Evolutionary conservation across 2,113 vertebrate genomes (phyloP).

Genomic region (Ptilonorhynchus violaceus): DNA sequence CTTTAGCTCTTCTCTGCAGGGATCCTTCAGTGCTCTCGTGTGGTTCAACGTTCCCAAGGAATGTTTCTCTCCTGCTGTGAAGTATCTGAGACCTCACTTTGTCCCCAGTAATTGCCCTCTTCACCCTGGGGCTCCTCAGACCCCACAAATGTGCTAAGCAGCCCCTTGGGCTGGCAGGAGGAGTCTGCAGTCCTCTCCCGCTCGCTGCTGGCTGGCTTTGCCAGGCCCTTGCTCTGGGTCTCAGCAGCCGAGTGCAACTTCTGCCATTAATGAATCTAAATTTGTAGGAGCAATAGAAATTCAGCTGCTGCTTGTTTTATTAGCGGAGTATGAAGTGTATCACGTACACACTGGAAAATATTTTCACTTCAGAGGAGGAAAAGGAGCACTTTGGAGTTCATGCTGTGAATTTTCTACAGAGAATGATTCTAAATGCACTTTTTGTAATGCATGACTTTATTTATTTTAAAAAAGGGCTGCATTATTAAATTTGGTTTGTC

Average conservation of each 20-base stretch:
- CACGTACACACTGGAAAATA: not conserved
- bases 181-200: not conserved
- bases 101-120: not conserved
- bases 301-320: not conserved
- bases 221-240: not conserved
- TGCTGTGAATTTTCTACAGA: not conserved
- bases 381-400: not conserved
- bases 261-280: rapidly evolving
- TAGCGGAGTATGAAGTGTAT: not conserved
- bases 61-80: not conserved
- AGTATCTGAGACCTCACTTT: not conserved
- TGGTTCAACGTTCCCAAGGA: not conserved
- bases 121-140: not conserved
- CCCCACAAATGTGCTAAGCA: not conserved
- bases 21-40: not conserved
- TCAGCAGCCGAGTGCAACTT: not conserved
- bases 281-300: not conserved
- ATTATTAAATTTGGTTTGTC: conserved; percentile 16
- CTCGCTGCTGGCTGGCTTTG: not conserved
- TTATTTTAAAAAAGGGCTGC: not conserved
- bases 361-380: not conserved
- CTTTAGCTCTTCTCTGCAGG: not conserved
- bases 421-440: not conserved
- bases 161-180: not conserved
- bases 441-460: not conserved